Percentiles rank a stretch among this genome's conserved stretches.
Evolutionary conservation across 2,113 vertebrate species (phyloP).

Genomic region (Suncus etruscus): DNA sequence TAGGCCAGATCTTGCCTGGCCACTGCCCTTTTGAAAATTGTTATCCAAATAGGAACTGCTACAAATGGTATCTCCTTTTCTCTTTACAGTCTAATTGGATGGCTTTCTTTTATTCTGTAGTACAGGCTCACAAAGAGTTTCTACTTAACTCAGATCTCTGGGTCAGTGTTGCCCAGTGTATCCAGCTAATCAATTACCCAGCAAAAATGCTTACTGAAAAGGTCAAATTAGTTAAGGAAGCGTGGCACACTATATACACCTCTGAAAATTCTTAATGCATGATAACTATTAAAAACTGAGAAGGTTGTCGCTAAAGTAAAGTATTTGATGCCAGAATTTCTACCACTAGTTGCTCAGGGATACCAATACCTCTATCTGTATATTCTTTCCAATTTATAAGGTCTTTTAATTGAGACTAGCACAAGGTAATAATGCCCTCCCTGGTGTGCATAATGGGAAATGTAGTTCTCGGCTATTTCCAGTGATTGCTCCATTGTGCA

Average conservation of each 20-base stretch:
- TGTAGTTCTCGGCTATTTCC: neutral
- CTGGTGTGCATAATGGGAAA: conserved; percentile 10
- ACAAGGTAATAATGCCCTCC: neutral
- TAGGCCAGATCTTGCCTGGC: conserved; percentile 2
- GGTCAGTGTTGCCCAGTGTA: conserved; percentile 53
- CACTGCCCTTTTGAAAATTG: conserved; percentile 34
- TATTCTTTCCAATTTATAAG: neutral
- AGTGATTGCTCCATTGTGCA: neutral
- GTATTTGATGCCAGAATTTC: conserved; percentile 50
- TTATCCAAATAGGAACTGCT: conserved; percentile 5
- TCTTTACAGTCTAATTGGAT: neutral
- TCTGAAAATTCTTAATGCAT: conserved; percentile 60
- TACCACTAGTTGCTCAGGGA: conserved; percentile 47
- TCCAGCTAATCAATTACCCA: conserved; percentile 36
- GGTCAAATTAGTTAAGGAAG: conserved; percentile 67
- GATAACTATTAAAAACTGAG: conserved; percentile 55
- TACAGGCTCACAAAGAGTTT: neutral
- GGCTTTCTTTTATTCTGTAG: conserved; percentile 33
- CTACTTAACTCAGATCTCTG: conserved; percentile 37
- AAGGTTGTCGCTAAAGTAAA: conserved; percentile 18
- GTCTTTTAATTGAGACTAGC: neutral
- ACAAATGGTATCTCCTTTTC: conserved; percentile 2
- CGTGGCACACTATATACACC: neutral
- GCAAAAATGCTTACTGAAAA: conserved; percentile 59
- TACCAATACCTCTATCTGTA: neutral